Evolutionary conservation across 2,888 invertebrate genomes (phyloP), one percentile per base, ranked within the genome.

Genomic region (Diadegma fenestrale): DNA sequence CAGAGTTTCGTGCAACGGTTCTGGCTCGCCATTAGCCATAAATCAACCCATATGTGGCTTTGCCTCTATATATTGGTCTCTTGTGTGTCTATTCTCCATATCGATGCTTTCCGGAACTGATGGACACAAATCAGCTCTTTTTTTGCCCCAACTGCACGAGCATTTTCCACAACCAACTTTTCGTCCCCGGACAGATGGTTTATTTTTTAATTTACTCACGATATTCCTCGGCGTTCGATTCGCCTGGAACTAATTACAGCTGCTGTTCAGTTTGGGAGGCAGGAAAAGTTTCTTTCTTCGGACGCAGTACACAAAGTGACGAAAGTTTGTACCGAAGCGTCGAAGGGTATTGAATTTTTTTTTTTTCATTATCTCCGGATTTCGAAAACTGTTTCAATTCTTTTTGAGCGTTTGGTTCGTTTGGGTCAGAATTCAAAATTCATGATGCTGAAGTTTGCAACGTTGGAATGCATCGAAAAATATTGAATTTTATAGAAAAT

Each of bases 71-170:
- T 58, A 58, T 58, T 58, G 26, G 14, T 26, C 58, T 58, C 26
- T 26, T 14, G 58, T 58, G 26, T 26, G 12, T n/a, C n/a, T 26
- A 26, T 58, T 26, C 26, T 26, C 26, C 14, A 26, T 26, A 58
- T 58, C 26, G 58, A 58, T 58, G 58, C 58, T 26, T 58, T 26
- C 14, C 14, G 14, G 14, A 58, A 6, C 58, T 26, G 26, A 58
- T 58, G 26, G 58, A 58, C 58, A 26, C 58, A 58, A 58, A 58
- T 58, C 54, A 58, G 26, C 58, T 26, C 14, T 26, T 14, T 58
- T 26, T 26, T 22, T 19, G 12, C 22, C 22, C 22, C 54, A 54
- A 54, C n/a, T 22, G 10, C 10, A 22, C 22, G 33, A 22, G 3
- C 22, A 54, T 26, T 54, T 54, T 22, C 22, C 54, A n/a, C n/a